Evolutionary conservation across 37 sponge, comb jelly and placozoan genomes (phyloP), one percentile per base, ranked within the genome.

Genomic region (Cliona cf. orientalis): DNA sequence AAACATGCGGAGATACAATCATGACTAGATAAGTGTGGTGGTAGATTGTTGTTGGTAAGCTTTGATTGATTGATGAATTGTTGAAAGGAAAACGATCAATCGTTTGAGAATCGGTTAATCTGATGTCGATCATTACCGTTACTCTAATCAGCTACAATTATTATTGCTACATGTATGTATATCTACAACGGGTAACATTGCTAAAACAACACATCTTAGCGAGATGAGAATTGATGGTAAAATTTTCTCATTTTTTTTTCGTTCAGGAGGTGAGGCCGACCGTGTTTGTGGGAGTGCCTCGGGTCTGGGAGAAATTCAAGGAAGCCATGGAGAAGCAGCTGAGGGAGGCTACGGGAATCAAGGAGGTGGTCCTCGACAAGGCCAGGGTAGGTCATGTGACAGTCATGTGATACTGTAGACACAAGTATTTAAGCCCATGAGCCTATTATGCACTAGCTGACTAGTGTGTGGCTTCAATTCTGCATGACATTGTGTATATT

Each of bases 261-360:
- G 5, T 77, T 0, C 86, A 97, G 94, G 94, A 91, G 53, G 99
- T 98, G 9, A 70, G 86, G 17, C 99, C 99, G 29, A 93, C 96
- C 0, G 65, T 83, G 53, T 93, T 98, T 75, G 77, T 98, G 67
- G 99, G 94, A 29, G 99, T 98, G 28, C 99, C 99, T 17, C 84
- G 96, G 19, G 99, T 98, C 5, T 98, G 99, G 99, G 99, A 98
- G 76, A 98, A 98, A 80, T 79, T 98, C 38, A 90, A 82, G 60
- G 96, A 93, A 19, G 81, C 71, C 34, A 42, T 98, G 26, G 85
- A 95, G 55, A 19, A 28, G 42, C 65, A 84, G 65, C 36, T 89
- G 0, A 65, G 45, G 19, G 84, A 80, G 31, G 32, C 49, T n/a
- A 76, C 39, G 0, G 93, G 93, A 12, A 25, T 87, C 43, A 92